These are phyloP conservation scores for Semicossyphus pulcher DNA, from an alignment of 2,113 vertebrate genomes.

Conservation along the genomic window DNA sequence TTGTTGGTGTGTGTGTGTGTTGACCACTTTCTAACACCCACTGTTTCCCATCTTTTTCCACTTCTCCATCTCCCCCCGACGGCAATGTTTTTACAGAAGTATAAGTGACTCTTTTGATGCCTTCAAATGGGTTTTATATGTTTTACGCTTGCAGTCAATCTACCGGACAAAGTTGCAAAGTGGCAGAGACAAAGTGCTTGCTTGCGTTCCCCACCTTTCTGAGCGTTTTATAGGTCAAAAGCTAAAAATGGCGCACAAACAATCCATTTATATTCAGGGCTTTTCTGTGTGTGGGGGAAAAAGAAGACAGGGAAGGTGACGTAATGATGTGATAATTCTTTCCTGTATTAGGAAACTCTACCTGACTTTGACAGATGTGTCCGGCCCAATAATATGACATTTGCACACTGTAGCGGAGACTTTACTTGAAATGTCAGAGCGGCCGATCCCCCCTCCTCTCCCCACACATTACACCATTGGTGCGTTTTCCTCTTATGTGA, in stretches of 20 bases:
- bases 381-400: conserved; percentile 72
- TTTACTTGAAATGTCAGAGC: conserved; percentile 78
- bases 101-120: conserved; percentile 5
- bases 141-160: conserved; percentile 32
- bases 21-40: conserved; percentile 32
- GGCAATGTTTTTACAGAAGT: conserved; percentile 19
- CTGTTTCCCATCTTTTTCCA: conserved; percentile 50
- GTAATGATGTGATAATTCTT: conserved; percentile 66
- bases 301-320: conserved; percentile 11
- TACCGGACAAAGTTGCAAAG: conserved; percentile 9
- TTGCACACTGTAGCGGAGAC: conserved; percentile 58
- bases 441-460: conserved; percentile 31
- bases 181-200: conserved; percentile 7
- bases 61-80: conserved; percentile 31
- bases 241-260: neutral
- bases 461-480: conserved; percentile 42
- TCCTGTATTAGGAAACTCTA: conserved; percentile 55
- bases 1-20: neutral
- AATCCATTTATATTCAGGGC: neutral
- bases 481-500: conserved; percentile 41
- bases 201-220: conserved; percentile 2
- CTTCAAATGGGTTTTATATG: conserved; percentile 33
- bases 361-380: conserved; percentile 72
- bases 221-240: neutral
- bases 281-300: neutral